Evolutionary conservation across 2,113 vertebrate genomes (phyloP), one percentile per base, ranked within the genome.

Genomic region (Petroica traversi): DNA sequence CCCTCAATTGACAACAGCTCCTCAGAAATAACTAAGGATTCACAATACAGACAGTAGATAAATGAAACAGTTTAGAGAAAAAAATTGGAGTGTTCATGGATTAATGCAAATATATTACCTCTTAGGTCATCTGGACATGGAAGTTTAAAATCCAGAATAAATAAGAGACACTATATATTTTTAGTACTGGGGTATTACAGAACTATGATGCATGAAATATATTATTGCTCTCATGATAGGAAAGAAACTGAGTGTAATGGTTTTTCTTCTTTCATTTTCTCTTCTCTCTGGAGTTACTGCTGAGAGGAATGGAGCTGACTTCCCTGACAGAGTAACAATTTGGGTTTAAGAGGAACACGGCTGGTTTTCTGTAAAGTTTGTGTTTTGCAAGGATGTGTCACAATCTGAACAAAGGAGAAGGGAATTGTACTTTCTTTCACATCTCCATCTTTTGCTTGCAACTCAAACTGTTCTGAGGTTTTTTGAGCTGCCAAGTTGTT

Each of bases 371-470:
- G 33, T n/a, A 51, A 89, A 58, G 31, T 84, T 71, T 59, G 7
- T 92, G 61, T 85, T 95, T 89, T 93, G 64, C 67, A 92, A 91
- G 43, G 22, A 59, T 74, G 25, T 85, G 48, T 63, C 88, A 88
- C 49, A 40, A 62, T 58, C n/a, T 66, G 45, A 67, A 92, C 77
- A 95, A 93, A 81, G 68, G 28, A 92, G 68, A 67, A 82, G 36
- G 19, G 41, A 89, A 85, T 48, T 75, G 34, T 58, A 73, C n/a
- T 34, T 77, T 73, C 85, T 82, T 93, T 94, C 63, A 68, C 22
- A 11, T 77, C 33, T 95, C 58, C 24, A 5, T 91, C 33, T 89
- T 67, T 85, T 77, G 14, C 61, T 88, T 89, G n/a, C 45, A 95
- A 26, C 43, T 88, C 54, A 82, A 79, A 69, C 46, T 85, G 15